A percentile compares a stretch with the other conserved stretches of the same genome.
Conservation (phyloP, 2,888 invertebrate genomes). For the Tetanocera ferruginea region DNA sequence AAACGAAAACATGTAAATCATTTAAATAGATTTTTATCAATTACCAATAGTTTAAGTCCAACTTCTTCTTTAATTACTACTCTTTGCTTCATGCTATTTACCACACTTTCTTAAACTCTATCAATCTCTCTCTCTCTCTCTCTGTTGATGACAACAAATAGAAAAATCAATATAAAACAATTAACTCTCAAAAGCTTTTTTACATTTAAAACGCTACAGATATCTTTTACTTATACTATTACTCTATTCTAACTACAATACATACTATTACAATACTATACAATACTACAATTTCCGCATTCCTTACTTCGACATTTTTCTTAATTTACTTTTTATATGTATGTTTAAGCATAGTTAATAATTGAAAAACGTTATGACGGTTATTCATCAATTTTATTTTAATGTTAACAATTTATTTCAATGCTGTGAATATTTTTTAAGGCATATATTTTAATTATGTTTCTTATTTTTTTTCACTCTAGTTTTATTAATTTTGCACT, state of each 20-base stretch:
- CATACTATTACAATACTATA: too few species aligned
- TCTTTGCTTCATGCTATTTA: neutral
- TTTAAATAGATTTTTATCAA: neutral
- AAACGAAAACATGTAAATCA: neutral
- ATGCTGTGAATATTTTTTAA: slow-evolving; percentile 47
- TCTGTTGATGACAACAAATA: neutral
- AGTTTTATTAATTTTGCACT: neutral
- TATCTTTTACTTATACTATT: neutral
- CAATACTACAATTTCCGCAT: slow-evolving; percentile 24
- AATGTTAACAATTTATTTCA: slow-evolving; percentile 18
- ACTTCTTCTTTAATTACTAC: neutral
- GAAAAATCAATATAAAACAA: neutral
- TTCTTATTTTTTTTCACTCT: neutral
- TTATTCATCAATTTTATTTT: neutral
- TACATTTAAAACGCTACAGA: neutral
- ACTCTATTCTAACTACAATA: neutral
- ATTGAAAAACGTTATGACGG: neutral
- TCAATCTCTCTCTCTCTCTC: neutral
- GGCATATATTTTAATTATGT: neutral
- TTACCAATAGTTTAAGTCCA: neutral
- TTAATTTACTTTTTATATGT: neutral
- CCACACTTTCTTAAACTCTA: neutral
- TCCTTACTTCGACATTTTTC: slow-evolving; percentile 31
- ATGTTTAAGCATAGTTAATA: neutral
- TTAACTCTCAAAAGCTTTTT: neutral